A percentile compares a stretch with the other conserved stretches of the same genome.
phyloP scores from a whole-genome alignment of 2,113 vertebrate genomes.

The Zosterops borbonicus region DNA sequence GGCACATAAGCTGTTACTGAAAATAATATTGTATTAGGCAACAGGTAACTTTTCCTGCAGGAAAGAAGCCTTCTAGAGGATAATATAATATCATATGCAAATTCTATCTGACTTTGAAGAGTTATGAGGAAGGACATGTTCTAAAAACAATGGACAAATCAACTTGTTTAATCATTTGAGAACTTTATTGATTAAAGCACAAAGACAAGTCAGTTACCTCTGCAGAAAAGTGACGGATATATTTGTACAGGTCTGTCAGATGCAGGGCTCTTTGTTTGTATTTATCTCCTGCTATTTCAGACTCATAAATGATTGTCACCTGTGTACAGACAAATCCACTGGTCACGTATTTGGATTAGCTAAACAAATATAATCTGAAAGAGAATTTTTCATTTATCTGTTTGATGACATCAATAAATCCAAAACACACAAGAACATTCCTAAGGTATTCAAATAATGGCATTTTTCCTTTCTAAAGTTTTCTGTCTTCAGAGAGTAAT shows the following conservation, averaged over 20 bases:
- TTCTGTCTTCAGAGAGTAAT: neutral
- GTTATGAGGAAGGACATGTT: neutral
- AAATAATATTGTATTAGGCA: neutral
- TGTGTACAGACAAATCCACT: neutral
- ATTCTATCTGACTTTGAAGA: neutral
- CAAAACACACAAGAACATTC: neutral
- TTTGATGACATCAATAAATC: neutral
- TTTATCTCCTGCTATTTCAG: neutral
- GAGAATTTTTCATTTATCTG: neutral
- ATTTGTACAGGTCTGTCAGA: neutral
- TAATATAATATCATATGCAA: neutral
- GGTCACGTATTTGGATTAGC: neutral
- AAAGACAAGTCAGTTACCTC: neutral
- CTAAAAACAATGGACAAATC: neutral
- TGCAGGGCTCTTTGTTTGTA: neutral
- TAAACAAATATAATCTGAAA: constrained; percentile 4
- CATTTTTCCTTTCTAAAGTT: neutral
- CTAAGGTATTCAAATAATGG: neutral
- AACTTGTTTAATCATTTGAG: neutral
- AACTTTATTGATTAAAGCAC: neutral
- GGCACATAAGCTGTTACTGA: neutral
- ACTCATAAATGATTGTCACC: neutral
- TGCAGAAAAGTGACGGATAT: neutral
- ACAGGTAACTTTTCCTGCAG: neutral
- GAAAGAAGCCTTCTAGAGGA: neutral